These are phyloP conservation scores for Characodon lateralis DNA, from an alignment of 2,797 vertebrate genomes.

Conservation along the genomic window DNA sequence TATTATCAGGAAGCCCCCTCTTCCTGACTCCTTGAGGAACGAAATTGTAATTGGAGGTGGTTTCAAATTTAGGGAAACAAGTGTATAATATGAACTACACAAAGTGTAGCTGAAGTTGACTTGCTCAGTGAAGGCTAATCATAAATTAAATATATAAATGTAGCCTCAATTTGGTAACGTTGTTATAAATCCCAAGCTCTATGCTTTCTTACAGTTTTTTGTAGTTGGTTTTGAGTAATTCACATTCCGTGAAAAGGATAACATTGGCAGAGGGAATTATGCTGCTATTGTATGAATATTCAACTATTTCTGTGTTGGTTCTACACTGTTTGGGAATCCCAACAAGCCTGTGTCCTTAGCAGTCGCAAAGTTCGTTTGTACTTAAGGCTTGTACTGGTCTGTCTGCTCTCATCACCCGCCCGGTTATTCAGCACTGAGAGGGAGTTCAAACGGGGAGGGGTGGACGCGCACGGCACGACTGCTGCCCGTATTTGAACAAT, in stretches of 20 bases:
- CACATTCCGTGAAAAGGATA: not conserved
- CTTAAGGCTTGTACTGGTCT: not conserved
- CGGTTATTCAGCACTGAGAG: conserved; percentile 42
- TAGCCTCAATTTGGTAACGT: too few species aligned
- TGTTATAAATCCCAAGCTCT: too few species aligned
- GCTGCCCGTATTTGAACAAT: conserved; percentile 62
- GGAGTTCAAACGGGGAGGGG: conserved; percentile 60
- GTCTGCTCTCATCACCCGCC: conserved; percentile 33
- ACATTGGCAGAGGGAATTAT: not conserved
- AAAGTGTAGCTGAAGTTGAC: not conserved
- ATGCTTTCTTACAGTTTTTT: too few species aligned
- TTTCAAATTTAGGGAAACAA: not conserved
- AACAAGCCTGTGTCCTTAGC: not conserved
- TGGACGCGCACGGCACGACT: conserved; percentile 48
- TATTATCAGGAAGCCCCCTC: too few species aligned
- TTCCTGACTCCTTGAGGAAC: not conserved
- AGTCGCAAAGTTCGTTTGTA: conserved; percentile 1
- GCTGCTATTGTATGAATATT: not conserved
- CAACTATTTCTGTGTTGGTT: not conserved
- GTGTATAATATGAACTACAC: too few species aligned
- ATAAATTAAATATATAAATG: too few species aligned
- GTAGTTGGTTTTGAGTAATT: not conserved
- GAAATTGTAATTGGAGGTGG: too few species aligned
- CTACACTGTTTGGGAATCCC: not conserved
- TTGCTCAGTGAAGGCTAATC: not conserved